Conservation (phyloP, 2,113 vertebrate species). For the Helogale parvula region DNA sequence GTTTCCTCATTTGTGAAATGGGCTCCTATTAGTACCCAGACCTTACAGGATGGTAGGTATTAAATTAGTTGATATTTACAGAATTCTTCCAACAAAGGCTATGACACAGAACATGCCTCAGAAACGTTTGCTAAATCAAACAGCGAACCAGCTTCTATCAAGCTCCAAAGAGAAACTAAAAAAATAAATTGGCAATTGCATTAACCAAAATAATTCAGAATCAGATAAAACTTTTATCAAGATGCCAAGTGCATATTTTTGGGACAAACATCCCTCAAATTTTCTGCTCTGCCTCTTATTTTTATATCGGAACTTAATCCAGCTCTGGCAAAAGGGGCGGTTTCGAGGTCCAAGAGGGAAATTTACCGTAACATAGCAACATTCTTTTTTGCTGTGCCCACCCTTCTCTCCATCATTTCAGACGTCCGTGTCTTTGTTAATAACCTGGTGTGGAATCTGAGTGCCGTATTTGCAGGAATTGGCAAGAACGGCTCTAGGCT, state of each 20-base stretch:
- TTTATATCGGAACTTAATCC: conserved; percentile 42
- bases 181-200: neutral
- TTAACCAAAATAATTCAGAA: conserved; percentile 25
- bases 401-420: conserved; percentile 50
- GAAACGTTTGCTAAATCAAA: conserved; percentile 43
- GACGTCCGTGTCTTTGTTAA: conserved; percentile 55
- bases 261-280: conserved; percentile 2
- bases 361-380: conserved; percentile 57
- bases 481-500: conserved; percentile 34
- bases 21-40: neutral
- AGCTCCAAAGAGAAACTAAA: conserved; percentile 7
- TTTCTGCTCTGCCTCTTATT: conserved; percentile 20
- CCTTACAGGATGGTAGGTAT: neutral
- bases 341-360: conserved; percentile 57
- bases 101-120: neutral
- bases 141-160: conserved; percentile 12
- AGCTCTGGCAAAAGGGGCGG: neutral
- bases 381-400: conserved; percentile 58
- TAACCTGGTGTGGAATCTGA: conserved; percentile 58
- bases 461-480: conserved; percentile 10
- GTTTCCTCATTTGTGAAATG: conserved; percentile 37
- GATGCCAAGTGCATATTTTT: neutral
- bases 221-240: conserved; percentile 19
- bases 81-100: neutral
- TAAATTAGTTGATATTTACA: neutral